Conservation (phyloP, 2,113 vertebrate species). For the Ceratotherium simum region DNA sequence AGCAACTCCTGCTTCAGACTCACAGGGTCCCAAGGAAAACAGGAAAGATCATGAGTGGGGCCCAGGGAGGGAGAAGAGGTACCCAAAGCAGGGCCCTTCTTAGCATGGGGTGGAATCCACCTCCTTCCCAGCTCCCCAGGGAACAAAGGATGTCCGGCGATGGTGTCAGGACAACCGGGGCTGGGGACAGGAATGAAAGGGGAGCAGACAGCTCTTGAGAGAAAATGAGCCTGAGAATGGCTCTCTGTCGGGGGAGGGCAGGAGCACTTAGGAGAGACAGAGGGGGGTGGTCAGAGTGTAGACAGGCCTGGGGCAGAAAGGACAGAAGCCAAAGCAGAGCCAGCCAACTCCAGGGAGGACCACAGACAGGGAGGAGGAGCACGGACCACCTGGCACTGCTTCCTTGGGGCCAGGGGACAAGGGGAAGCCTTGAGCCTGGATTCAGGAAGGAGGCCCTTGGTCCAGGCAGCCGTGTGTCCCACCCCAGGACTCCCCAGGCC, state of each 20-base stretch:
- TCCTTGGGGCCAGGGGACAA: background rate
- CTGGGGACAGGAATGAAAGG: background rate
- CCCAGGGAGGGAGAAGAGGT: background rate
- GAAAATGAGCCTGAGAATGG: background rate
- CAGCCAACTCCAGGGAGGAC: background rate
- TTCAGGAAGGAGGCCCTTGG: background rate
- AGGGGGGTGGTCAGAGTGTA: rapidly evolving
- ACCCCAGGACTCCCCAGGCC: too few species aligned
- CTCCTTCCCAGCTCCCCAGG: background rate
- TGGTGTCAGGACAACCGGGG: background rate
- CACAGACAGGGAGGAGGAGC: background rate
- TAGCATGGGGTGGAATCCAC: rapidly evolving
- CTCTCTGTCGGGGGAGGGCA: too few species aligned
- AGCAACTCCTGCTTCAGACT: background rate
- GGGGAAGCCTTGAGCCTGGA: background rate
- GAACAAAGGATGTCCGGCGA: background rate
- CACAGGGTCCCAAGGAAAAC: background rate
- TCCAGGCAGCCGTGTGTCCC: background rate
- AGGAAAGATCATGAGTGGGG: background rate
- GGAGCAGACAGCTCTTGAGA: background rate
- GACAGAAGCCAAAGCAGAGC: too few species aligned
- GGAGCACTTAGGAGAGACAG: too few species aligned
- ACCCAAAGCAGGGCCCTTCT: background rate
- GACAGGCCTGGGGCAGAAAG: background rate
- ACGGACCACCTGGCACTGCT: background rate